Evolutionary conservation across 2,113 vertebrate species (phyloP), one percentile per base, ranked within the genome.

Genomic region (Phainopepla nitens): DNA sequence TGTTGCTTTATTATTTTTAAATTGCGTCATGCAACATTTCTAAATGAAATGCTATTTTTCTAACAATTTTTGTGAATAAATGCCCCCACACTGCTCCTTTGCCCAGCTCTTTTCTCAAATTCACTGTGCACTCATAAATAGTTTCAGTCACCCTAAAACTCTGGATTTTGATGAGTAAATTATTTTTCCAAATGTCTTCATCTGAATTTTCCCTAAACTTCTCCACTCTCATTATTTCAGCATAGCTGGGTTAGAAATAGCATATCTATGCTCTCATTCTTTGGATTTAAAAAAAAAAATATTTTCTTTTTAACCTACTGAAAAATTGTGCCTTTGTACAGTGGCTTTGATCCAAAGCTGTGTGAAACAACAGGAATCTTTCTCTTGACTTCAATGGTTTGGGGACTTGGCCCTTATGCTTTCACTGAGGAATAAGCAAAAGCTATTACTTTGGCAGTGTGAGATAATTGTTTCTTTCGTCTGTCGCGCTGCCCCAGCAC

Each of bases 281-380:
- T 75, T 41, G 51, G 29, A 71, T 82, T 54, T 1, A 8, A 23
- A 39, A 41, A 39, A 41, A 49, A 53, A 27, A 47, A 15, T 12
- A 16, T 69, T 29, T 78, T 68, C 53, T 68, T 87, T 81, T 75
- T 31, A 93, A 87, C 61, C n/a, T 53, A 54, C n/a, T 60, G 73
- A 78, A 84, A 80, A 53, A 51, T 1, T 4, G 2, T 80, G 66
- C 39, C n/a, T 86, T 79, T 73, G 21, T 58, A 76, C 12, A 15
- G 31, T 8, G 36, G 57, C 90, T 90, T 91, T 94, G 62, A 95
- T 82, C 79, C 60, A 94, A 82, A 94, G 56, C 83, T 61, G 44
- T 82, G 45, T 8, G 6, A 91, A 95, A 82, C 72, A 93, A 84
- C 9, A 24, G 61, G 73, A 87, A 89, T 82, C 70, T 36, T 89